phyloP scores from a whole-genome alignment of 2,888 invertebrate genomes.

The Pterostichus madidus region DNA sequence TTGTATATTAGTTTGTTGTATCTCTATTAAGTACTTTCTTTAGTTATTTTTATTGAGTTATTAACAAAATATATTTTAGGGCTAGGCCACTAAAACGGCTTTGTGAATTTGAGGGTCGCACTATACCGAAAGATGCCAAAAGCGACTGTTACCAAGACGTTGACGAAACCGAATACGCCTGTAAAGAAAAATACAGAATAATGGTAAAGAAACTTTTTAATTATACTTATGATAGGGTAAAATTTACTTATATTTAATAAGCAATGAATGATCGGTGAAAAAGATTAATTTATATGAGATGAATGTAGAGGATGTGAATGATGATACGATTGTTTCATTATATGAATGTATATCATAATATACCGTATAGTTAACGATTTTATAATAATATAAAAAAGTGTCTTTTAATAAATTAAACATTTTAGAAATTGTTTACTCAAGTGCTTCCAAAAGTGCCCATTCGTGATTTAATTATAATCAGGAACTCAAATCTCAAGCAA shows the following conservation, averaged over 20 bases:
- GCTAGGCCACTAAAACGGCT: constrained; percentile 85
- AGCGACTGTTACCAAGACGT: constrained; percentile 90
- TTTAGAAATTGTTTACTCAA: too few species aligned
- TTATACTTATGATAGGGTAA: background rate
- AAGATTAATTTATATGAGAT: background rate
- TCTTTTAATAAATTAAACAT: too few species aligned
- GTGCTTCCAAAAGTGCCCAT: too few species aligned
- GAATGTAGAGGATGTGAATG: background rate
- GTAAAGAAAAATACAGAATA: constrained; percentile 89
- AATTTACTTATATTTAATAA: background rate
- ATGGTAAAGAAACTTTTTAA: constrained; percentile 81
- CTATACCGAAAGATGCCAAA: constrained; percentile 85
- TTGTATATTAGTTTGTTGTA: too few species aligned
- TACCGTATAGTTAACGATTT: too few species aligned
- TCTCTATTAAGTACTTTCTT: too few species aligned
- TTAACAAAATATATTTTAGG: constrained; percentile 69
- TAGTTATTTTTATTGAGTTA: too few species aligned
- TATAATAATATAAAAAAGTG: too few species aligned
- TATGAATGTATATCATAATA: too few species aligned
- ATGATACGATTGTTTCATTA: too few species aligned
- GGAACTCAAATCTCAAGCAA: too few species aligned
- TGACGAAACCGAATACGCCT: constrained; percentile 88
- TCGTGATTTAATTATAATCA: too few species aligned
- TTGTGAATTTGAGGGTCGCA: constrained; percentile 86
- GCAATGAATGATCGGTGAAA: constrained; percentile 12